A percentile compares a stretch with the other conserved stretches of the same genome.
Conservation (phyloP, 2,113 vertebrate genomes). For the Dasyornis broadbenti region DNA sequence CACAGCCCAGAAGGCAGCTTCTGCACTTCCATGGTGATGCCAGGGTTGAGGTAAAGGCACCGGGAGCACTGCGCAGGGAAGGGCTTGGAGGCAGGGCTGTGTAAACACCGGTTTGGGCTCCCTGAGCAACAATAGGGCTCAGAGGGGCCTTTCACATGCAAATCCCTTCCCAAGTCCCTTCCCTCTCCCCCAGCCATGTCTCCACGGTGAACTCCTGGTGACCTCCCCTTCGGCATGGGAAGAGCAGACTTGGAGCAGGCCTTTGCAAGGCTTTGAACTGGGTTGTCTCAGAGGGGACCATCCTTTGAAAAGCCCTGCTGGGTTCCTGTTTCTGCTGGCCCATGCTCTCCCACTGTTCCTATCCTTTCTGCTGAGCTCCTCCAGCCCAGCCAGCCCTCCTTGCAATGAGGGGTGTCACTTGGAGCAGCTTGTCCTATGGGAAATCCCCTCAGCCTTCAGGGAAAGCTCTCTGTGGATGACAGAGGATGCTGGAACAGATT, state of each 20-base stretch:
- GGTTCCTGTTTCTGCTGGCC: not conserved
- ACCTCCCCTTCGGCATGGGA: constrained; percentile 6
- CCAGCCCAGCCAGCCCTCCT: not conserved
- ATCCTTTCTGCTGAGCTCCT: not conserved
- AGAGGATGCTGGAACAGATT: not conserved
- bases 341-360: not conserved
- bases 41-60: not conserved
- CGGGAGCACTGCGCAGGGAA: not conserved
- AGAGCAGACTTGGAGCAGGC: not conserved
- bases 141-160: constrained; percentile 54
- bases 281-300: not conserved
- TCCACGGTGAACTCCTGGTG: constrained; percentile 50
- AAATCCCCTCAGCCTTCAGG: not conserved
- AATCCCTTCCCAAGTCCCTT: constrained; percentile 29
- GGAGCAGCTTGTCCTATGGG: not conserved
- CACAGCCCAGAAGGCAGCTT: not conserved
- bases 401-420: not conserved
- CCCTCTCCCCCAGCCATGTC: not conserved
- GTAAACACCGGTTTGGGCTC: not conserved
- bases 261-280: not conserved
- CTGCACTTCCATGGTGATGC: not conserved
- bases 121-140: constrained; percentile 39
- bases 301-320: not conserved
- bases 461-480: not conserved
- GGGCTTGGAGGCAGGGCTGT: not conserved